phyloP scores from a whole-genome alignment of 2,888 invertebrate species.

The Calameuta filiformis region DNA sequence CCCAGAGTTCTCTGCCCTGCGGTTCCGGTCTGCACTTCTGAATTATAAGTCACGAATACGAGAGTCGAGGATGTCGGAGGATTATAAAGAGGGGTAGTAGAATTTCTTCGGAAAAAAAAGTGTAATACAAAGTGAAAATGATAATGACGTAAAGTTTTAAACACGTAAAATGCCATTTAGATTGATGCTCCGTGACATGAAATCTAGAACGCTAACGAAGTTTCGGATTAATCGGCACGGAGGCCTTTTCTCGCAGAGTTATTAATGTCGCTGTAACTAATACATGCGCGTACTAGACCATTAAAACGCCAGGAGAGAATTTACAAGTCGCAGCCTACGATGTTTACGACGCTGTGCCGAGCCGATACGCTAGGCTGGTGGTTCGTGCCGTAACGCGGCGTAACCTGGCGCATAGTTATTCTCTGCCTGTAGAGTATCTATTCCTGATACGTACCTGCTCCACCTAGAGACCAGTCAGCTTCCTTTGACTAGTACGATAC shows the following conservation, averaged over 20 bases:
- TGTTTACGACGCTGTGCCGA: constrained; percentile 59
- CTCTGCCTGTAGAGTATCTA: not conserved
- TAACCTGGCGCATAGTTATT: not conserved
- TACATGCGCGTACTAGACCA: constrained; percentile 57
- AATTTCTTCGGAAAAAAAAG: not conserved
- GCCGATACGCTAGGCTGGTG: constrained; percentile 28
- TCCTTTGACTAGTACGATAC: not conserved
- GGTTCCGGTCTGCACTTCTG: constrained; percentile 66
- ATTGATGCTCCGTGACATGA: not conserved
- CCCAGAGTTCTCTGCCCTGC: constrained; percentile 55
- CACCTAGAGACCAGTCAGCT: not conserved
- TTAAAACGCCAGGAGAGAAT: constrained; percentile 63
- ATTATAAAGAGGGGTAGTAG: not conserved
- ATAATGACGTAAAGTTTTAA: not conserved
- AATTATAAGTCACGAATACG: constrained; percentile 63
- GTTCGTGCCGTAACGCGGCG: constrained; percentile 1
- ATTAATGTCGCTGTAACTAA: constrained; percentile 63
- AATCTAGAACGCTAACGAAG: not conserved
- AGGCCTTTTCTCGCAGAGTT: constrained; percentile 41
- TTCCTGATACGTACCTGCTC: not conserved
- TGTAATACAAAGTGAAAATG: not conserved
- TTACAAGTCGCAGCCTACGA: constrained; percentile 53
- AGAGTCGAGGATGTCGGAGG: not conserved
- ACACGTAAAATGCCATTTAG: not conserved
- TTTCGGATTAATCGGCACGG: not conserved